Evolutionary conservation across 1,140 invertebrate genomes (phyloP).

Genomic region (Anastrepha ludens): DNA sequence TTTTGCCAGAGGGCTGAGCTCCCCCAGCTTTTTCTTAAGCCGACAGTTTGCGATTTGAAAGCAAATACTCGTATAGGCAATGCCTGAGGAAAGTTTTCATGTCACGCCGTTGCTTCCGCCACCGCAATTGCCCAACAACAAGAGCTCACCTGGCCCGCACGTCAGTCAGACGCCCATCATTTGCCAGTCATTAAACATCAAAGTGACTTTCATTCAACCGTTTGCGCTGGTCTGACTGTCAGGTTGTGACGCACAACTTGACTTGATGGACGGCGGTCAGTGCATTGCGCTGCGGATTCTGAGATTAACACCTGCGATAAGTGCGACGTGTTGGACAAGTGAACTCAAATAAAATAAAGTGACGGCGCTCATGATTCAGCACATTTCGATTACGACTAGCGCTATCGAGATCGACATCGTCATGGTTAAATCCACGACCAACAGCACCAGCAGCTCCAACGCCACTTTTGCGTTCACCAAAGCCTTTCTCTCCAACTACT

Average conservation of each 20-base stretch:
- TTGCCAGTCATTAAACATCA: constrained; percentile 50
- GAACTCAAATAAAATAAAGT: constrained; percentile 17
- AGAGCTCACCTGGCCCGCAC: constrained; percentile 14
- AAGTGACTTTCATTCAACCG: constrained; percentile 42
- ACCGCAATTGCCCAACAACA: not conserved
- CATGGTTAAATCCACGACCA: not conserved
- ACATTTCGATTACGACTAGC: not conserved
- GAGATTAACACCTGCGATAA: constrained; percentile 50
- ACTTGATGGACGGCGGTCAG: constrained; percentile 9
- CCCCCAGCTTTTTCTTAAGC: no score
- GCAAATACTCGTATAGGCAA: no score
- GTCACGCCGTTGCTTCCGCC: constrained; percentile 18
- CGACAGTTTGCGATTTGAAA: no score
- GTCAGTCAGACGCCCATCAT: constrained; percentile 50
- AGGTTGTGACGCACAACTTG: not conserved
- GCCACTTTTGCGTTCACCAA: not conserved
- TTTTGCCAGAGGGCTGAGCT: no score
- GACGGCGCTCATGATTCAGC: constrained; percentile 44
- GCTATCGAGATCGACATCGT: not conserved
- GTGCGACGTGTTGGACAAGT: constrained; percentile 30
- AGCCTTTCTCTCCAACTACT: constrained; percentile 6
- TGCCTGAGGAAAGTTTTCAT: not conserved
- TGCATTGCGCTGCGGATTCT: not conserved
- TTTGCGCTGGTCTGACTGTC: not conserved
- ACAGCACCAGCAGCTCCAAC: not conserved